These are phyloP conservation scores for Cordilura impudica DNA, from an alignment of 2,888 invertebrate species.

Conservation along the genomic window DNA sequence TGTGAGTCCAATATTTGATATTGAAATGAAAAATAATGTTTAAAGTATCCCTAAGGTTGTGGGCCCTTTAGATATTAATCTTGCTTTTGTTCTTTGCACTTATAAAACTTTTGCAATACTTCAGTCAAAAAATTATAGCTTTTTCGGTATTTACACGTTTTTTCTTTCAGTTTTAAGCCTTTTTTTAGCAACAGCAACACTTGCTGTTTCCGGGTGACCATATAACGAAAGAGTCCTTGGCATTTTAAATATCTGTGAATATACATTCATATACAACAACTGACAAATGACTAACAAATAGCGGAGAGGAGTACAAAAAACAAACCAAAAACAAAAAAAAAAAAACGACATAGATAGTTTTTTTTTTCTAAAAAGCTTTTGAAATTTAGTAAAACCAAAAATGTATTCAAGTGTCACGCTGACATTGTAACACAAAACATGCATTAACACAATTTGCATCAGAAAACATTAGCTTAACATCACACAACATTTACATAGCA, in stretches of 20 bases:
- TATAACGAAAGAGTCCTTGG: conserved; percentile 37
- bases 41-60: too few species aligned
- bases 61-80: too few species aligned
- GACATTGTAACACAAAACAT: conserved; percentile 38
- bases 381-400: conserved; percentile 28
- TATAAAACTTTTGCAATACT: too few species aligned
- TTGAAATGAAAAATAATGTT: too few species aligned
- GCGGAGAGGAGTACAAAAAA: conserved; percentile 22
- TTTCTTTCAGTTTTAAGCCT: background rate
- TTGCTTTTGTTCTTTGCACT: too few species aligned
- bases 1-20: too few species aligned
- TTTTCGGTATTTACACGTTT: too few species aligned
- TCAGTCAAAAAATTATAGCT: too few species aligned
- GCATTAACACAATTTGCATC: conserved; percentile 61
- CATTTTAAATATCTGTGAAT: background rate
- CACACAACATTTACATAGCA: conserved; percentile 47
- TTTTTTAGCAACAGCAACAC: background rate
- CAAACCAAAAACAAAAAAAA: background rate
- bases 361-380: conserved; percentile 38
- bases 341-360: conserved; percentile 6
- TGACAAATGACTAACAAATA: conserved; percentile 52
- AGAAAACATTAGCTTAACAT: conserved; percentile 53
- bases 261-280: conserved; percentile 7
- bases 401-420: conserved; percentile 48
- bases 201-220: conserved; percentile 27